A percentile compares a stretch with the other conserved stretches of the same genome.
These are phyloP conservation scores for Camponotus floridanus DNA, from an alignment of 1,140 invertebrate species.

Conservation along the genomic window DNA sequence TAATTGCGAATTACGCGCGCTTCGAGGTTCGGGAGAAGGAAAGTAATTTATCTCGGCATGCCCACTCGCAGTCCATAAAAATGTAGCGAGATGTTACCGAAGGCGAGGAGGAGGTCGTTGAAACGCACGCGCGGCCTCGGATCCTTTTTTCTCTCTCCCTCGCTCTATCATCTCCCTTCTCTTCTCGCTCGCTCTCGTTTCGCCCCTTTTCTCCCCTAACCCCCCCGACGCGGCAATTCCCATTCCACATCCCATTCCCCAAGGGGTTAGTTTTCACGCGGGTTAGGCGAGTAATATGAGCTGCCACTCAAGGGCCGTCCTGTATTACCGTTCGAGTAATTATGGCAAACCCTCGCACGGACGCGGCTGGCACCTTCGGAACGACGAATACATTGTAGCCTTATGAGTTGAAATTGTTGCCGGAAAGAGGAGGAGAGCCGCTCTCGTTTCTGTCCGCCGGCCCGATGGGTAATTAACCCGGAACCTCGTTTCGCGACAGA, in stretches of 20 bases:
- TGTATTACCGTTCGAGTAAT: conserved; percentile 84
- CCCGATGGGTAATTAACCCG: conserved; percentile 67
- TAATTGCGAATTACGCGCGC: conserved; percentile 62
- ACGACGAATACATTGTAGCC: conserved; percentile 73
- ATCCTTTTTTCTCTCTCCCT: conserved; percentile 49
- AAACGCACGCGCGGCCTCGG: conserved; percentile 60
- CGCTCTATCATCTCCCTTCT: neutral
- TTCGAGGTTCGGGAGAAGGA: conserved; percentile 55
- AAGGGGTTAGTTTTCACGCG: conserved; percentile 84
- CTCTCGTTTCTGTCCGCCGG: conserved; percentile 66
- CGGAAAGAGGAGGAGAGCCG: conserved; percentile 64
- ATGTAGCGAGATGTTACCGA: conserved; percentile 61
- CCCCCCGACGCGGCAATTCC: conserved; percentile 69
- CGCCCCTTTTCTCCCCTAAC: conserved; percentile 40
- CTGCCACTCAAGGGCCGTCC: conserved; percentile 84
- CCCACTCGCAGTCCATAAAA: conserved; percentile 61
- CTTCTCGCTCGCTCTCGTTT: conserved; percentile 42
- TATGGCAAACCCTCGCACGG: conserved; percentile 77
- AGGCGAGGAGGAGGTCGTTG: conserved; percentile 56
- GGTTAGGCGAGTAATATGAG: conserved; percentile 84
- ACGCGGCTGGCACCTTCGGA: conserved; percentile 57
- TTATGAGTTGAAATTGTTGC: conserved; percentile 78
- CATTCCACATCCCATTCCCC: conserved; percentile 74
- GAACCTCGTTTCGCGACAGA: conserved; percentile 44
- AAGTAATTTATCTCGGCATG: conserved; percentile 63